These are phyloP conservation scores for Elymnias hypermnestra DNA, from an alignment of 1,140 invertebrate species.

Conservation along the genomic window DNA sequence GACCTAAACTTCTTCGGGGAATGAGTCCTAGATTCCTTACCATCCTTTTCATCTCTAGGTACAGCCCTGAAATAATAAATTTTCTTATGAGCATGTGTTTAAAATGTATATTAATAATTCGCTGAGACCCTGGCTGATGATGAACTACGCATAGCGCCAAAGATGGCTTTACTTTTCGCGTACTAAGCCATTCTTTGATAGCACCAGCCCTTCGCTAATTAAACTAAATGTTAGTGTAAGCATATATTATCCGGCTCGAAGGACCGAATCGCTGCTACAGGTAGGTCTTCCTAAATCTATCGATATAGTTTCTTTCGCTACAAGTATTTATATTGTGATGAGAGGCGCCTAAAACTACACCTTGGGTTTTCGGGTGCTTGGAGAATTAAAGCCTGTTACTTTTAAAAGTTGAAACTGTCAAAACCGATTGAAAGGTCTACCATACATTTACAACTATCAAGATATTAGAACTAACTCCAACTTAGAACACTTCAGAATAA, in stretches of 20 bases:
- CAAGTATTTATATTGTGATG: too few relatives aligned
- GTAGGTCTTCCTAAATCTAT: neutral
- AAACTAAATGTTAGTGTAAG: slow-evolving; percentile 44
- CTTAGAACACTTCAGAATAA: too few relatives aligned
- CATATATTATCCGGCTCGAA: slow-evolving; percentile 29
- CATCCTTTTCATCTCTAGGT: slow-evolving; percentile 91
- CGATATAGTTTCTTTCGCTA: neutral
- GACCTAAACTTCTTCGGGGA: slow-evolving; percentile 80
- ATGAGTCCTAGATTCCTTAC: slow-evolving; percentile 84
- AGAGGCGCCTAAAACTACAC: too few relatives aligned
- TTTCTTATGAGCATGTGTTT: too few relatives aligned
- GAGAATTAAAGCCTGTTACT: slow-evolving; percentile 1
- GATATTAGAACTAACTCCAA: too few relatives aligned
- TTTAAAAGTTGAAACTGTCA: too few relatives aligned
- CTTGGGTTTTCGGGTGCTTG: neutral
- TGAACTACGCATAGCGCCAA: slow-evolving; percentile 35
- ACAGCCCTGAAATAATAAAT: slow-evolving; percentile 79
- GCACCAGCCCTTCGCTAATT: slow-evolving; percentile 52
- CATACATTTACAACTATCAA: too few relatives aligned
- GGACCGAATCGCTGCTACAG: slow-evolving; percentile 15
- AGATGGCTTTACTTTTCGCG: slow-evolving; percentile 37
- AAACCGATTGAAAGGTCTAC: neutral
- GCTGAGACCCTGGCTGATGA: slow-evolving; percentile 36
- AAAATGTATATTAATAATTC: slow-evolving; percentile 3
- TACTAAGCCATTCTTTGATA: slow-evolving; percentile 59